phyloP scores from a whole-genome alignment of 2,113 vertebrate genomes.

The Poecile atricapillus region DNA sequence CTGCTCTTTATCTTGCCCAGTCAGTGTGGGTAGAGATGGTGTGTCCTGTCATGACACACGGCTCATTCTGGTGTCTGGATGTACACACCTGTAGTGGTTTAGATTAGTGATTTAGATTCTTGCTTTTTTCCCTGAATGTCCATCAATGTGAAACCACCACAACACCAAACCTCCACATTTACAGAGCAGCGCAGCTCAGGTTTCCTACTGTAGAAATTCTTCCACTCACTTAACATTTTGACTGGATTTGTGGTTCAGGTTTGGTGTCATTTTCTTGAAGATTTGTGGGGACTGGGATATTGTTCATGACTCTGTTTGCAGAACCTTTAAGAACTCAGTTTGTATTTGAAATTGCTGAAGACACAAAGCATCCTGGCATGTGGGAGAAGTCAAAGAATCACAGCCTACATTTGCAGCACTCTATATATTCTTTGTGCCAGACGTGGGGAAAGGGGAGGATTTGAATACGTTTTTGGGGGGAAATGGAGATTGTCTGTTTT shows the following conservation, averaged over 20 bases:
- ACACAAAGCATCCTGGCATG: not conserved
- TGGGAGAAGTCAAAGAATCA: too few species aligned
- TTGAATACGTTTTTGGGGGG: not conserved
- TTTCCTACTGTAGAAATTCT: not conserved
- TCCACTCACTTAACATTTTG: too few species aligned
- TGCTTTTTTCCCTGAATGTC: too few species aligned
- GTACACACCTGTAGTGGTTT: too few species aligned
- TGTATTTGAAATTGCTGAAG: not conserved
- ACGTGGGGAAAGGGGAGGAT: not conserved
- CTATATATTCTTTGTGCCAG: not conserved
- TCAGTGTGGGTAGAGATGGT: not conserved
- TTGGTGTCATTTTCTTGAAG: rapidly evolving
- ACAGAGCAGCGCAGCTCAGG: too few species aligned
- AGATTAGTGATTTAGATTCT: too few species aligned
- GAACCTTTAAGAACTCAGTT: not conserved
- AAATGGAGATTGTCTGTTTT: too few species aligned
- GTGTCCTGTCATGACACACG: not conserved
- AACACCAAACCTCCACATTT: not conserved
- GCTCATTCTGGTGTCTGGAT: not conserved
- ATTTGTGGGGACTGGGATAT: rapidly evolving
- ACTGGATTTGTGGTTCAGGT: not conserved
- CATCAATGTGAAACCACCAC: too few species aligned
- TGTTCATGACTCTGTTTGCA: rapidly evolving
- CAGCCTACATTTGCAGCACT: too few species aligned
- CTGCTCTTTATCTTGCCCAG: not conserved